Base-by-base conservation (phyloP, 1,140 invertebrate genomes). In the Eumeta japonica region DNA sequence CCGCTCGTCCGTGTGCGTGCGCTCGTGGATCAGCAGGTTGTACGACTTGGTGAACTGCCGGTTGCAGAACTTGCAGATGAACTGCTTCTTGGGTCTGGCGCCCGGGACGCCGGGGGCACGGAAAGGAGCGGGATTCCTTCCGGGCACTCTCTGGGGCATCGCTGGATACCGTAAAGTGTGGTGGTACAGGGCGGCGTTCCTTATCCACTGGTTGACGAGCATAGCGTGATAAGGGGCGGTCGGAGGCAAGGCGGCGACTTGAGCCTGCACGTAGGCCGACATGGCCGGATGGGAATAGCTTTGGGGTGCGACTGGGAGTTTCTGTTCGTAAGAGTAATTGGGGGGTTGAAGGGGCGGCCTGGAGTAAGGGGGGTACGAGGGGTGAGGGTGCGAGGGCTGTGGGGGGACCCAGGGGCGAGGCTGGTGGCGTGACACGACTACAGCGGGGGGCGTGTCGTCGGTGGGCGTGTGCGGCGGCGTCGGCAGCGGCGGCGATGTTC, bases 1-100 rank as follows among this genome's bases (percentile, higher is more conserved):
- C 28, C 94, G 72, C 70, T 97, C 94, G 60, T 97, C 92, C 0
- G 94, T 97, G 61, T 97, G 94, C 0, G 94, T 97, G 32, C 94
- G 79, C 61, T 95, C 92, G 65, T 97, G 93, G 19, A 97, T 97
- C 29, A 97, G 79, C 34, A 98, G 77, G 65, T 98, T 98, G 79
- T 97, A 97, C 27, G 90, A 94, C 66, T 97, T 97, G 28, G 94
- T 97, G 63, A 97, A 97, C 43, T 96, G 90, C 1, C 94, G 79
- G 52, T 90, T 84, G 75, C 94, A 97, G 63, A 88, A 97, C 64
- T 92, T 91, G 78, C 94, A 97, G 54, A 97, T 95, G 62, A 95
- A 97, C 62, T 97, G 89, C 56, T 94, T 94, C 76, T 94, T 94
- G 1, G 86, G 87, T 31, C 86, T 75, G 2, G 83, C 78, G 17